Conservation (phyloP, 2,888 invertebrate genomes). For the Cyclophora punctaria region DNA sequence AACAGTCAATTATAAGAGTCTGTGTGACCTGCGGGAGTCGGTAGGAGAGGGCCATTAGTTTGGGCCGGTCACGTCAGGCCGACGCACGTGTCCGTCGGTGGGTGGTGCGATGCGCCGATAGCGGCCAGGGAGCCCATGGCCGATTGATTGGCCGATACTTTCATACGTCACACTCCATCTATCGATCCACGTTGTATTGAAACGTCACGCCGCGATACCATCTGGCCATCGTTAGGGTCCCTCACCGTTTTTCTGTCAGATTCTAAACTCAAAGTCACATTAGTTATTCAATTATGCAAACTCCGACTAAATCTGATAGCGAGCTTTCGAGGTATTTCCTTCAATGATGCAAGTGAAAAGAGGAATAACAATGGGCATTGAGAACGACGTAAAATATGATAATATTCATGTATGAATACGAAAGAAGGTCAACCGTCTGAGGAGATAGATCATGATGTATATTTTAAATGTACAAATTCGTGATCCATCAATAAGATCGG, state of each 20-base stretch:
- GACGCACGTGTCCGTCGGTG: conserved; percentile 29
- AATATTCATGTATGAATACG: conserved; percentile 34
- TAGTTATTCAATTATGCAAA: conserved; percentile 68
- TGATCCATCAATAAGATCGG: conserved; percentile 44
- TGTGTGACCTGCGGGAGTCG: background rate
- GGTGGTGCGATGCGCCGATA: conserved; percentile 38
- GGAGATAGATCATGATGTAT: conserved; percentile 41
- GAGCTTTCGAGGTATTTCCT: conserved; percentile 41
- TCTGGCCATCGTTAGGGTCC: conserved; percentile 60
- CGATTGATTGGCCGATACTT: conserved; percentile 46
- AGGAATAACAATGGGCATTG: conserved; percentile 45
- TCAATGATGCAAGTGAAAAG: conserved; percentile 43
- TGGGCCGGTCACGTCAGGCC: conserved; percentile 5
- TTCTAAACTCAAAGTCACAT: conserved; percentile 34
- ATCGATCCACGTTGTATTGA: conserved; percentile 68
- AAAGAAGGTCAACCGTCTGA: conserved; percentile 33
- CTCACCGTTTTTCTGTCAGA: conserved; percentile 38
- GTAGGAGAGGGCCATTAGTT: conserved; percentile 3
- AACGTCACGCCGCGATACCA: conserved; percentile 65
- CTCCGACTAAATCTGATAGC: conserved; percentile 52
- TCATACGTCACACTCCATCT: conserved; percentile 32
- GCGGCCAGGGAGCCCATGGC: conserved; percentile 22
- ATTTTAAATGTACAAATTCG: conserved; percentile 45
- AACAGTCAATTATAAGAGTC: conserved; percentile 1
- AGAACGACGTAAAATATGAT: conserved; percentile 36